A percentile compares a stretch with the other conserved stretches of the same genome.
Evolutionary conservation across 1,140 invertebrate genomes (phyloP).

Genomic region (Asobara japonica): DNA sequence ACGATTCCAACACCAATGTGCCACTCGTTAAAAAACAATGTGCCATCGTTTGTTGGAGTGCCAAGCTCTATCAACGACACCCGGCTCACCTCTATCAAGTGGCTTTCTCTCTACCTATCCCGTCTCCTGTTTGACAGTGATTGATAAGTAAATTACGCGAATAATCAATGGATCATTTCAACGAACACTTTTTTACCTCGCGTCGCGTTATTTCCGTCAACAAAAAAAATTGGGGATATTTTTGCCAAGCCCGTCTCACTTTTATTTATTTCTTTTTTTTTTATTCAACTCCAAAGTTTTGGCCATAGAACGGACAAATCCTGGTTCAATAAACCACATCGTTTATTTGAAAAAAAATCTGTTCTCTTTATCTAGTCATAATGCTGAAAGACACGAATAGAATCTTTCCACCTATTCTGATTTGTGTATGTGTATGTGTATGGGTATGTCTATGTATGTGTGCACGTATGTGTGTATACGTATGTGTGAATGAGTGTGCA

Average conservation of each 20-base stretch:
- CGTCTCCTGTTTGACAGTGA: conserved; percentile 1
- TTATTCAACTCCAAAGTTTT: too few species aligned
- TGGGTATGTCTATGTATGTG: too few species aligned
- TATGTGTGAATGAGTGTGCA: too few species aligned
- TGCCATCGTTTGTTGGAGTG: background rate
- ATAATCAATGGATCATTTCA: conserved; percentile 3
- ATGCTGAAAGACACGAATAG: too few species aligned
- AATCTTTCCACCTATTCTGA: too few species aligned
- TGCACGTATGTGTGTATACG: too few species aligned
- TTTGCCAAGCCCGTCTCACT: background rate
- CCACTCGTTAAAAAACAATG: conserved; percentile 8
- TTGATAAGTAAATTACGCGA: conserved; percentile 5
- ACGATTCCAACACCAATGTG: background rate
- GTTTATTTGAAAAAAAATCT: too few species aligned
- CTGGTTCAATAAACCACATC: too few species aligned
- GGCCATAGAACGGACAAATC: too few species aligned
- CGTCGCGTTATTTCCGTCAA: background rate
- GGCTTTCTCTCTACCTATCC: conserved; percentile 5
- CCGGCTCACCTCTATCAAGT: conserved; percentile 12
- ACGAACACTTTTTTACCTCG: background rate
- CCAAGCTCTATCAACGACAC: conserved; percentile 11
- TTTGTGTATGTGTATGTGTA: too few species aligned
- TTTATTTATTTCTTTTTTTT: background rate
- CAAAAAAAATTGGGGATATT: background rate
- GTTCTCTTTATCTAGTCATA: too few species aligned